Percentiles rank a stretch among this genome's conserved stretches.
Conservation (phyloP, 2,888 invertebrate genomes). For the Phortica okadai region DNA sequence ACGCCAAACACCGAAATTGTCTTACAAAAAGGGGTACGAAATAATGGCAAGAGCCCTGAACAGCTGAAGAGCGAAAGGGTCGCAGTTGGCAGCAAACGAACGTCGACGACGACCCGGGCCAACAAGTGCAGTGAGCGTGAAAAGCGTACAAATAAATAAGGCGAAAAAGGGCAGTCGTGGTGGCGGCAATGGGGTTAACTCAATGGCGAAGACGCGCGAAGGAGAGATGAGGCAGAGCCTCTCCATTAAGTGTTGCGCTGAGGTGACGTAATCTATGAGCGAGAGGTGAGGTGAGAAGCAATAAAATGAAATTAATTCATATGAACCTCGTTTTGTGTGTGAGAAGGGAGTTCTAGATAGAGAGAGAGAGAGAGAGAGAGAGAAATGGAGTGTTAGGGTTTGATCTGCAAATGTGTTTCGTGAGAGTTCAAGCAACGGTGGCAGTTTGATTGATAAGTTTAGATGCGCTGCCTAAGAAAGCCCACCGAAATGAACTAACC, state of each 20-base stretch:
- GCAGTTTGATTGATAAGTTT: constrained; percentile 56
- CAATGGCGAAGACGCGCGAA: constrained; percentile 37
- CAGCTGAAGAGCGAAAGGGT: constrained; percentile 29
- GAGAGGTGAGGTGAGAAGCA: no score
- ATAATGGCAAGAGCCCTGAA: constrained; percentile 35
- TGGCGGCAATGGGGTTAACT: constrained; percentile 11
- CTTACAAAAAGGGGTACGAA: constrained; percentile 35
- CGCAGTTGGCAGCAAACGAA: constrained; percentile 19
- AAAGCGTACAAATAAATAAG: constrained; percentile 67
- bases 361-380: no score
- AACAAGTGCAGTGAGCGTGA: constrained; percentile 64
- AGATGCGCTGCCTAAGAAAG: background rate
- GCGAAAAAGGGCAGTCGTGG: constrained; percentile 39
- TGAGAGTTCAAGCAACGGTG: constrained; percentile 14
- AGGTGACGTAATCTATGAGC: no score
- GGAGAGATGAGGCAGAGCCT: no score
- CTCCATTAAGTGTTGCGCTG: no score
- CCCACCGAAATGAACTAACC: background rate
- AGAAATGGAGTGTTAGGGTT: background rate
- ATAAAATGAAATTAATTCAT: no score
- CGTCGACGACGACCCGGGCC: constrained; percentile 21
- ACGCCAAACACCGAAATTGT: constrained; percentile 33
- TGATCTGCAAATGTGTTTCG: background rate
- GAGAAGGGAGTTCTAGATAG: no score
- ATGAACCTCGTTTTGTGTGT: no score